A percentile compares a stretch with the other conserved stretches of the same genome.
Evolutionary conservation across 2,888 invertebrate genomes (phyloP).

Genomic region (Polydrusus cervinus): DNA sequence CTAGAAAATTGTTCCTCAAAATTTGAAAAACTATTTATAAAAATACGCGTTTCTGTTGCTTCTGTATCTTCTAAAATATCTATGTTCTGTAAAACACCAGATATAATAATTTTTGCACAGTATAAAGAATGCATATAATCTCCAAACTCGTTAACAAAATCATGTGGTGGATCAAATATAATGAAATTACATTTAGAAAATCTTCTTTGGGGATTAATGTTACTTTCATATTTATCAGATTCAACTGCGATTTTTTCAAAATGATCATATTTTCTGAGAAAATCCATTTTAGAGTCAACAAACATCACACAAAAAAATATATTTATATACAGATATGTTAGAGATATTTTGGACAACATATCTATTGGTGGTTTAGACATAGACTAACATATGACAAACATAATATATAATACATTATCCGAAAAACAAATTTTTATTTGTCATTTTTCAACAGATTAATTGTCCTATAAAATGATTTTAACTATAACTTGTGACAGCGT

Average conservation of each 20-base stretch:
- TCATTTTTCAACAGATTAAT: too few species aligned
- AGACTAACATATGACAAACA: not conserved
- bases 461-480: not conserved
- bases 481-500: not conserved
- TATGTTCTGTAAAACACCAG: not conserved
- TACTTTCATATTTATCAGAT: not conserved
- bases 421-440: not conserved
- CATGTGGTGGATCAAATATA: not conserved
- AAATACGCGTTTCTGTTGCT: not conserved
- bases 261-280: not conserved
- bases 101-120: not conserved
- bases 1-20: not conserved
- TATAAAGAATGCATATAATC: not conserved
- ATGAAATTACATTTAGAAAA: conserved; percentile 6
- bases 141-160: not conserved
- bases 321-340: not conserved
- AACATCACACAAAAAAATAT: not conserved
- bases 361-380: not conserved
- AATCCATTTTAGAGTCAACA: not conserved
- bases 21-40: not conserved
- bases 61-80: not conserved
- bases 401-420: not conserved
- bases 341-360: not conserved
- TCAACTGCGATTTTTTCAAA: not conserved
- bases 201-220: not conserved